Evolutionary conservation across 2,888 invertebrate species (phyloP).

Genomic region (Parnassius apollo): DNA sequence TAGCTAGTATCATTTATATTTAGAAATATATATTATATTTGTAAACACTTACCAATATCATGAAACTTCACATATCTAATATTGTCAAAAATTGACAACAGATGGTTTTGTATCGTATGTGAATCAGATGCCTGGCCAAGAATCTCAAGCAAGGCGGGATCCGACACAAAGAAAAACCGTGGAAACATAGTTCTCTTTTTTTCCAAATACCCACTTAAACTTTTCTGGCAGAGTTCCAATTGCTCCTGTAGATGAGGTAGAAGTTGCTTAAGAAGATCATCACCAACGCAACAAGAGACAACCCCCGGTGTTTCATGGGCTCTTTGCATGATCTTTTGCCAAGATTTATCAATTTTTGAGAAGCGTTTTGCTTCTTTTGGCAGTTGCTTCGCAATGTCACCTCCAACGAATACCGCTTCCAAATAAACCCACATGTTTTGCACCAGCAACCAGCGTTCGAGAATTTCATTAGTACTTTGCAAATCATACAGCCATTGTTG

Average conservation of each 20-base stretch:
- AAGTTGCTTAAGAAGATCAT: slow-evolving; percentile 94
- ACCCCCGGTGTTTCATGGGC: slow-evolving; percentile 98
- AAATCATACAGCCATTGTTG: slow-evolving; percentile 97
- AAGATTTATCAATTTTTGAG: slow-evolving; percentile 98
- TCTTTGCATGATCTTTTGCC: slow-evolving; percentile 98
- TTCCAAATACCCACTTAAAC: slow-evolving; percentile 95
- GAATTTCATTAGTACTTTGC: slow-evolving; percentile 97
- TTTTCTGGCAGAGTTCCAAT: slow-evolving; percentile 97
- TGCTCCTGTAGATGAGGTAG: slow-evolving; percentile 97
- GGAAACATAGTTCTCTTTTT: slow-evolving; percentile 96
- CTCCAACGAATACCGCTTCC: slow-evolving; percentile 98
- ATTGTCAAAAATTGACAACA: slow-evolving; percentile 97
- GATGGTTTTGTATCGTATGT: slow-evolving; percentile 96
- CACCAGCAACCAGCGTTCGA: slow-evolving; percentile 97
- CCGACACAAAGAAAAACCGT: slow-evolving; percentile 96
- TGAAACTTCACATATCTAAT: slow-evolving; percentile 96
- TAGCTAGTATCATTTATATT: too few relatives aligned
- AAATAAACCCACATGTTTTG: slow-evolving; percentile 99
- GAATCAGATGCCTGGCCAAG: slow-evolving; percentile 96
- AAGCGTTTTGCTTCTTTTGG: slow-evolving; percentile 97
- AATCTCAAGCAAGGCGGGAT: slow-evolving; percentile 94
- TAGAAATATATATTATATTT: too few relatives aligned
- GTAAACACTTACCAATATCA: slow-evolving; percentile 83
- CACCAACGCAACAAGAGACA: slow-evolving; percentile 97
- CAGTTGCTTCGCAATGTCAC: slow-evolving; percentile 98